Percentiles rank a stretch among this genome's conserved stretches.
These are phyloP conservation scores for Teleogryllus occipitalis DNA, from an alignment of 1,140 invertebrate species.

Conservation along the genomic window DNA sequence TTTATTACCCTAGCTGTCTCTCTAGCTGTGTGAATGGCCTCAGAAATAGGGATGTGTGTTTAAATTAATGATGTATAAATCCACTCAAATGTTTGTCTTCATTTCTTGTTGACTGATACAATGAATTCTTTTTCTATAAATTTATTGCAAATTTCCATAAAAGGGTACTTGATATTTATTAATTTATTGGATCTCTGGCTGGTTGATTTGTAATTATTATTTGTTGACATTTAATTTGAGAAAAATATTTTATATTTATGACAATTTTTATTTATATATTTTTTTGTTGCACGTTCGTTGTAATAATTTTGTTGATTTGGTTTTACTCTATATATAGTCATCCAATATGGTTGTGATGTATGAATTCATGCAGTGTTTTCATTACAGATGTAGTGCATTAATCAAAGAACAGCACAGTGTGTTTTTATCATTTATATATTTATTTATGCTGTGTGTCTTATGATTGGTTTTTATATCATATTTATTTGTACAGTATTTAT, in stretches of 20 bases:
- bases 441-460: neutral
- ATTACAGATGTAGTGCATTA: neutral
- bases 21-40: too few relatives aligned
- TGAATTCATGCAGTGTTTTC: neutral
- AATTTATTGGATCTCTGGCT: too few relatives aligned
- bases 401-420: neutral
- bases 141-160: too few relatives aligned
- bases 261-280: neutral
- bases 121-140: too few relatives aligned
- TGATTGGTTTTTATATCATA: neutral
- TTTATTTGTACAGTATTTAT: conserved; percentile 6
- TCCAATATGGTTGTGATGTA: neutral
- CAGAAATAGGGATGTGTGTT: too few relatives aligned
- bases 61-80: too few relatives aligned
- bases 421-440: neutral
- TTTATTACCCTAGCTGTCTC: too few relatives aligned
- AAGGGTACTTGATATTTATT: too few relatives aligned
- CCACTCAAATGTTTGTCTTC: too few relatives aligned
- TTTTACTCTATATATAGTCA: neutral
- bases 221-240: neutral
- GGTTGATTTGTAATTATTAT: neutral
- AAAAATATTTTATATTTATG: neutral
- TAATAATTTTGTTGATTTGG: neutral
- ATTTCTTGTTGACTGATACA: too few relatives aligned
- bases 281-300: neutral